These are phyloP conservation scores for Mizuhopecten yessoensis DNA, from an alignment of 1,140 invertebrate genomes.

Conservation along the genomic window DNA sequence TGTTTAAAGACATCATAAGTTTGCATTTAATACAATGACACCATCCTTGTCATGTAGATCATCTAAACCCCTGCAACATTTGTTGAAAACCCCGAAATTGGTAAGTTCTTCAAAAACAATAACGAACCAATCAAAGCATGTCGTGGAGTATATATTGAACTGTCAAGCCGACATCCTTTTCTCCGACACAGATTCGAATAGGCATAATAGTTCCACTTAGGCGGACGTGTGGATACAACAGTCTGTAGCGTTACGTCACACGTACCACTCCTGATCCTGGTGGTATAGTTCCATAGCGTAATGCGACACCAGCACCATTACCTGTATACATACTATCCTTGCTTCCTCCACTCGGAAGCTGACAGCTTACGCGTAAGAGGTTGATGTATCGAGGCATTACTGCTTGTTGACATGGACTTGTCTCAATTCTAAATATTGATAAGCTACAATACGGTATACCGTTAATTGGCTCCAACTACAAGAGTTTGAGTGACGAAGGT, in stretches of 20 bases:
- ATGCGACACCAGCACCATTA: neutral
- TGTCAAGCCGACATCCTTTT: neutral
- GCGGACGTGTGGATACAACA: neutral
- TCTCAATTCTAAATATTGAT: slow-evolving; percentile 11
- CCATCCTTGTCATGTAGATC: too few relatives aligned
- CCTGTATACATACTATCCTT: neutral
- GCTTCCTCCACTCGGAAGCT: neutral
- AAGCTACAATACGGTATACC: neutral
- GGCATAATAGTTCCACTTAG: neutral
- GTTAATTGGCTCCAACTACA: neutral
- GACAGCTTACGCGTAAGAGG: neutral
- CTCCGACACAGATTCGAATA: neutral
- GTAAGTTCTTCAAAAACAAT: neutral
- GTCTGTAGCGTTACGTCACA: neutral
- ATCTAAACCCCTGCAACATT: too few relatives aligned
- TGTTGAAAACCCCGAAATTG: too few relatives aligned
- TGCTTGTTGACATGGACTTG: slow-evolving; percentile 30
- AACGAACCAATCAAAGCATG: neutral
- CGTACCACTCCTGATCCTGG: neutral
- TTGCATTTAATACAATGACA: too few relatives aligned
- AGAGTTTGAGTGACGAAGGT: slow-evolving; percentile 17
- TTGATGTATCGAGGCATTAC: slow-evolving; percentile 18
- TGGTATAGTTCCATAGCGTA: neutral
- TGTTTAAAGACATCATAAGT: too few relatives aligned
- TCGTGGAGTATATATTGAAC: neutral